These are phyloP conservation scores for Uloborus diversus DNA, from an alignment of 1,140 invertebrate species.

Conservation along the genomic window DNA sequence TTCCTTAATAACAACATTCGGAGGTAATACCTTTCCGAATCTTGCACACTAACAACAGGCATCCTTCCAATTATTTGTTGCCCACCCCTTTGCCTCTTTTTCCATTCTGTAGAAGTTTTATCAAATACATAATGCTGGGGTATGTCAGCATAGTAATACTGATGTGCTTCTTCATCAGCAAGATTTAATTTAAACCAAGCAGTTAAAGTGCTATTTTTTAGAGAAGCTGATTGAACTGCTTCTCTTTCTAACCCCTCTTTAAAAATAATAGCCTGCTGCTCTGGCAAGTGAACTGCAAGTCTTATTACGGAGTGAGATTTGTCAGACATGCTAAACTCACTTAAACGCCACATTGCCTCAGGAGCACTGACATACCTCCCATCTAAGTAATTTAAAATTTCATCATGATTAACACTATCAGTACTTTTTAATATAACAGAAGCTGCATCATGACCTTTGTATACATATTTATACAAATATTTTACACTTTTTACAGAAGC, in stretches of 20 bases:
- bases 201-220: conserved; percentile 31
- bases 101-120: not conserved
- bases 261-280: conserved; percentile 63
- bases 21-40: conserved; percentile 58
- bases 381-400: too few species aligned
- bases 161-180: too few species aligned
- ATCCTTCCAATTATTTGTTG: conserved; percentile 57
- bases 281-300: conserved; percentile 68
- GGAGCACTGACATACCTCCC: conserved; percentile 58
- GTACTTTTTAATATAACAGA: conserved; percentile 22
- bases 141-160: conserved; percentile 60
- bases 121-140: conserved; percentile 57
- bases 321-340: conserved; percentile 63
- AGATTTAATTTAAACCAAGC: conserved; percentile 42
- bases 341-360: conserved; percentile 59
- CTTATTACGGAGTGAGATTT: conserved; percentile 63
- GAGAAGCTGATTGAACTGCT: not conserved
- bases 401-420: too few species aligned
- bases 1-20: conserved; percentile 58
- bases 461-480: too few species aligned
- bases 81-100: not conserved
- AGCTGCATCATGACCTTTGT: conserved; percentile 62
- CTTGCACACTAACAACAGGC: conserved; percentile 41
- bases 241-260: conserved; percentile 12
- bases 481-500: too few species aligned